These are phyloP conservation scores for Sinhomidia bicolor DNA, from an alignment of 2,888 invertebrate species.

Conservation along the genomic window DNA sequence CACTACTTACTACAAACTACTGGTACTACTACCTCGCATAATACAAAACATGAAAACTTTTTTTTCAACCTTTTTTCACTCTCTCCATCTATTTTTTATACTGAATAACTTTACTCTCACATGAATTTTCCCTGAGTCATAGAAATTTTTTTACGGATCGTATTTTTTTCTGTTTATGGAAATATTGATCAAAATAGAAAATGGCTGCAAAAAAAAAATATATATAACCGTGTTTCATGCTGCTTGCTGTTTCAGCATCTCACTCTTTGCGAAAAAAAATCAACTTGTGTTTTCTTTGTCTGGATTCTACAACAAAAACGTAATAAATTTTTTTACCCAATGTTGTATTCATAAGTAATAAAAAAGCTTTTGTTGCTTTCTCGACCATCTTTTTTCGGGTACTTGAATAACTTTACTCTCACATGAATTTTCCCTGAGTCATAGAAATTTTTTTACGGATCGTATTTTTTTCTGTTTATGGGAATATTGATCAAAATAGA, in stretches of 20 bases:
- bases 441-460: slow-evolving; percentile 47
- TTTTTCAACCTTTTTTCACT: not conserved
- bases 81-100: not conserved
- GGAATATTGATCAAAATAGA: slow-evolving; percentile 36
- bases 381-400: not conserved
- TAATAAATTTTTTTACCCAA: not conserved
- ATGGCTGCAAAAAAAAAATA: too few species aligned
- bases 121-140: slow-evolving; percentile 63
- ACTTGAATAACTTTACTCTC: slow-evolving; percentile 32
- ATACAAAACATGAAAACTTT: not conserved
- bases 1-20: not conserved
- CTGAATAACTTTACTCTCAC: slow-evolving; percentile 37
- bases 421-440: slow-evolving; percentile 62
- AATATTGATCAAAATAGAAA: slow-evolving; percentile 33
- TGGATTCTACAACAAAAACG: not conserved
- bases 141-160: slow-evolving; percentile 42
- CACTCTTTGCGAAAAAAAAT: not conserved
- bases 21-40: not conserved
- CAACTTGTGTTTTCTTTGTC: too few species aligned
- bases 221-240: too few species aligned
- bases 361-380: not conserved
- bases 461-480: slow-evolving; percentile 45
- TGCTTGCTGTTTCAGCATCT: too few species aligned
- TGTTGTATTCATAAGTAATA: not conserved
- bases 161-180: slow-evolving; percentile 47